Evolutionary conservation across 2,797 vertebrate species (phyloP), one percentile per base, ranked within the genome.

Genomic region (Platalea minor): DNA sequence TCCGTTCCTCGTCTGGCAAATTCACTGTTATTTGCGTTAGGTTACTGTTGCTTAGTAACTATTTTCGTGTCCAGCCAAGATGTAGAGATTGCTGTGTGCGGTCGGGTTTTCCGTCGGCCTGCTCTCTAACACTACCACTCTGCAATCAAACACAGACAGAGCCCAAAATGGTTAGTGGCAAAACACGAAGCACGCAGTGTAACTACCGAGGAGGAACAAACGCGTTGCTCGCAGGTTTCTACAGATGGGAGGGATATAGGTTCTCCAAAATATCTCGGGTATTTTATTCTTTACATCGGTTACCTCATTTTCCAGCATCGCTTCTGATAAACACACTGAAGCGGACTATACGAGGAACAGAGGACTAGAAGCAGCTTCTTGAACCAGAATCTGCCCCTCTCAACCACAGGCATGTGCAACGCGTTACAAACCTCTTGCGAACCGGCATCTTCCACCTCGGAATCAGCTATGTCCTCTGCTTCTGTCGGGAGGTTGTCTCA

Each of bases 71-170:
- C 99, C 99, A 31, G 99, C 99, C 97, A 99, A 96, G 96, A 99
- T 99, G 98, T 99, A 99, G 92, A 99, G 99, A 97, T 99, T 99
- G 98, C 99, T 99, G 97, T 99, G 98, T 84, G 99, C 99, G 1
- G 98, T 99, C 15, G 99, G 99, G 97, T 99, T 99, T 81, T 99
- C 99, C 1, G 99, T 99, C 31, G 99, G 99, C 51, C 99, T 98
- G 95, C 99, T 99, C 97, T 99, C 99, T 96, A 99, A 91, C 92
- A 99, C 99, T 25, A 99, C 99, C 96, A 99, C 99, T 95, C 99
- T 99, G 98, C 39, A 95, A 88, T 25, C 57, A 97, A 98, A 88
- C 84, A 92, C 93, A 88, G 91, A 80, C 26, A 48, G 25, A 80
- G 53, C 0, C 67, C 53, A 7, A 5, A 70, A n/a, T 1, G 4